Evolutionary conservation across 2,797 vertebrate species (phyloP), one percentile per base, ranked within the genome.

Genomic region (Percopsis omiscomaycus): DNA sequence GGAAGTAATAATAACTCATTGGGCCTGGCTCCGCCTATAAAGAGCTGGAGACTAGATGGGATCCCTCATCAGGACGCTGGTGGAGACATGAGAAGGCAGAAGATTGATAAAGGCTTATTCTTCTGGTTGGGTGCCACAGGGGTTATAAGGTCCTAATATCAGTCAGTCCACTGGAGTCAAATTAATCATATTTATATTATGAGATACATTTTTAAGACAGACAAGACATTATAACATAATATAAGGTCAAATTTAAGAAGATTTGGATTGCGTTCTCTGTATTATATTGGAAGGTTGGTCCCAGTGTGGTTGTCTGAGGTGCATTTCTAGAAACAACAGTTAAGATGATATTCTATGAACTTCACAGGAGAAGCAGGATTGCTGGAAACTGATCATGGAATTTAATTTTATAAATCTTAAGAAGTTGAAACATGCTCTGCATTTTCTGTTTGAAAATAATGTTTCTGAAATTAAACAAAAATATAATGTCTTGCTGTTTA

Each of bases 1-100:
- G 79, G 74, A 75, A 71, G 80, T 79, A 62, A 83, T 89, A 79
- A 90, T 90, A 88, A 89, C 56, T 90, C 86, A 90, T 30, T 4
- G 82, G 58, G 63, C 69, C 68, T 3, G 63, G 67, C 75, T 71
- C 60, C 37, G 74, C 50, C 68, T 48, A 71, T 51, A 54, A 58
- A 27, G 77, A 64, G 62, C 50, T 3, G 37, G 9, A 63, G 68
- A 69, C n/a, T 53, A 69, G 69, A 68, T 27, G 64, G 37, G 53
- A 58, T 13, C 67, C 69, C 68, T 55, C 70, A 71, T 46, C 74
- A 32, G 37, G 45, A 11, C 44, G 42, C 48, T 16, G 30, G 5
- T 37, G 51, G 27, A 74, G 47, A 67, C 60, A 64, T n/a, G 10
- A 58, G 63, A 16, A 27, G 59, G 59, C 48, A 45, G 42, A 55